Conservation (phyloP, 2,113 vertebrate species). For the Campylomormyrus numenius region DNA sequence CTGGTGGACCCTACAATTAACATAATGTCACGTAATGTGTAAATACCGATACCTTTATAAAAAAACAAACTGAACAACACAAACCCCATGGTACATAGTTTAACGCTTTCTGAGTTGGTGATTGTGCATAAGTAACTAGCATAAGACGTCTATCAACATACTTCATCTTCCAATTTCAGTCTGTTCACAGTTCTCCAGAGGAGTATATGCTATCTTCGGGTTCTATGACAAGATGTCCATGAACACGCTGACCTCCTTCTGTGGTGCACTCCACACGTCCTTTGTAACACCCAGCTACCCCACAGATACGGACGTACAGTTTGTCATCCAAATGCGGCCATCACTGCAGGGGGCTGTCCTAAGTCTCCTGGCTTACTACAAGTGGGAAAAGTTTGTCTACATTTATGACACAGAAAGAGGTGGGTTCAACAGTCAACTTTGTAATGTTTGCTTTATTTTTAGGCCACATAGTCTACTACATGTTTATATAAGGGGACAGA, state of each 20-base stretch:
- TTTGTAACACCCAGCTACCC: slow-evolving; percentile 96
- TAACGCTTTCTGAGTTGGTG: background rate
- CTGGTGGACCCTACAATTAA: background rate
- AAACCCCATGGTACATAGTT: background rate
- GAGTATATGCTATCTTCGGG: background rate
- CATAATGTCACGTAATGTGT: background rate
- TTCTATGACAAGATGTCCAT: slow-evolving; percentile 78
- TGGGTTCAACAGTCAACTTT: slow-evolving; percentile 50
- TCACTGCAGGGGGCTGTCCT: slow-evolving; percentile 79
- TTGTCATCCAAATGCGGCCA: slow-evolving; percentile 96
- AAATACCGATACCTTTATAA: background rate
- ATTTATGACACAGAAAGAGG: slow-evolving; percentile 96
- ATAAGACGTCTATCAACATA: slow-evolving; percentile 70
- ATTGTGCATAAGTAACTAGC: background rate
- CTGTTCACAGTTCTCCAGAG: slow-evolving; percentile 47
- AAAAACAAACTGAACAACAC: background rate
- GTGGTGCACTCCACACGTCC: slow-evolving; percentile 80
- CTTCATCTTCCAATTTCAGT: slow-evolving; percentile 74
- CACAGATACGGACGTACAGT: slow-evolving; percentile 89
- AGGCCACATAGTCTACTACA: background rate
- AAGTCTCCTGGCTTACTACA: slow-evolving; percentile 82
- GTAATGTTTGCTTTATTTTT: background rate
- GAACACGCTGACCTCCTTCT: background rate
- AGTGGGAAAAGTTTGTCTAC: slow-evolving; percentile 96
- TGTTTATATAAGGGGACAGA: background rate